Conservation (phyloP, 2,888 invertebrate species). For the Habroteleia sp. region DNA sequence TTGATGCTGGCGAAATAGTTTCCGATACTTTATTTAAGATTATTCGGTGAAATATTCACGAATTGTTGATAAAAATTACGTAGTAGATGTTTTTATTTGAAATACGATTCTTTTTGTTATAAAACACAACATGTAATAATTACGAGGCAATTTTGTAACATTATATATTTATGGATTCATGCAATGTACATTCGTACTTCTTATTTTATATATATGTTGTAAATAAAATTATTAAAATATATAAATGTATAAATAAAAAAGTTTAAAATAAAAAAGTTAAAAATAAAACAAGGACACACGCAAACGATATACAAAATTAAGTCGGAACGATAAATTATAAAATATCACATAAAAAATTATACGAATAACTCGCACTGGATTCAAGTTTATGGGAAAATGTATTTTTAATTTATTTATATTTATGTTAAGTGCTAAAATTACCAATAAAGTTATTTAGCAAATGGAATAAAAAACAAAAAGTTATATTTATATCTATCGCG, state of each 20-base stretch:
- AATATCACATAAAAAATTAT: slow-evolving; percentile 46
- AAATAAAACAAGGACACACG: slow-evolving; percentile 23
- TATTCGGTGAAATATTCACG: slow-evolving; percentile 18
- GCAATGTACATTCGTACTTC: slow-evolving; percentile 9
- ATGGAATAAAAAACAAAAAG: slow-evolving; percentile 1
- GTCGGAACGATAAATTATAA: slow-evolving; percentile 22
- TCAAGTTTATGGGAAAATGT: slow-evolving; percentile 41
- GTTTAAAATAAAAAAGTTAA: slow-evolving; percentile 7
- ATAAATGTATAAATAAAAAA: slow-evolving; percentile 26
- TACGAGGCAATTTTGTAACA: slow-evolving; percentile 59
- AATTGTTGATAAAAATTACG: slow-evolving; percentile 23
- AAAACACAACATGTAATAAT: slow-evolving; percentile 62
- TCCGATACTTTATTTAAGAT: slow-evolving; percentile 23
- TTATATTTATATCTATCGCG: slow-evolving; percentile 3
- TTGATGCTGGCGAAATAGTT: slow-evolving; percentile 12
- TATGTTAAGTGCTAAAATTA: too few species aligned
- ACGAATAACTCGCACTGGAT: slow-evolving; percentile 14
- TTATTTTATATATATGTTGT: not conserved
- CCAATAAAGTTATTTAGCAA: not conserved
- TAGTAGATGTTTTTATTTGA: slow-evolving; percentile 31
- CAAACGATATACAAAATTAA: not conserved
- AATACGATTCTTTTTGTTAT: slow-evolving; percentile 12
- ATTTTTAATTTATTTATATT: too few species aligned
- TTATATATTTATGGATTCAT: slow-evolving; percentile 8
- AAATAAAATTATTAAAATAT: slow-evolving; percentile 5